These are phyloP conservation scores for Dufourea novaeangliae DNA, from an alignment of 1,140 invertebrate species.

Conservation along the genomic window DNA sequence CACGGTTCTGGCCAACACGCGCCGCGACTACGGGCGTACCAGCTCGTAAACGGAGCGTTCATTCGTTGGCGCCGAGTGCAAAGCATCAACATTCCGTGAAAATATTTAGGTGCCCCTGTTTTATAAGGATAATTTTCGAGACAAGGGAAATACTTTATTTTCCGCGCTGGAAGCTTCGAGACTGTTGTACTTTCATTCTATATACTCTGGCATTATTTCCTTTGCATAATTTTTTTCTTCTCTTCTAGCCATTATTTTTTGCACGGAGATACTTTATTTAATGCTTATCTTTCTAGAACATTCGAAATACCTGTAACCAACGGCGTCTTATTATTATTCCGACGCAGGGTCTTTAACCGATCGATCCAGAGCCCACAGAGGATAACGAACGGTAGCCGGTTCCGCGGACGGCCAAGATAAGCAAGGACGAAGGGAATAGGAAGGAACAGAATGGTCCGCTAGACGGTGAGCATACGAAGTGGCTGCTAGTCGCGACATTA, in stretches of 20 bases:
- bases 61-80: not conserved
- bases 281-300: too few relatives aligned
- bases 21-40: not conserved
- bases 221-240: too few relatives aligned
- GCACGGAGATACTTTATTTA: too few relatives aligned
- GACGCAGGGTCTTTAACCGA: not conserved
- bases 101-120: not conserved
- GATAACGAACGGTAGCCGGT: not conserved
- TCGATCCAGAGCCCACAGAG: not conserved
- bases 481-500: constrained; percentile 59
- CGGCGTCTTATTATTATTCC: not conserved
- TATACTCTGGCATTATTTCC: too few relatives aligned
- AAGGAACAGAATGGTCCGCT: constrained; percentile 17
- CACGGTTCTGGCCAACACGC: too few relatives aligned
- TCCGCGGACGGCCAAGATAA: not conserved
- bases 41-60: constrained; percentile 3
- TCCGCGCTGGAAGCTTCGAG: too few relatives aligned
- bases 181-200: too few relatives aligned
- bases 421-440: constrained; percentile 22
- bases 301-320: not conserved
- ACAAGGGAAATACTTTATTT: not conserved
- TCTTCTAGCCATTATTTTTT: too few relatives aligned
- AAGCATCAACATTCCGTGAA: not conserved
- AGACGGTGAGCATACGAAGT: constrained; percentile 62
- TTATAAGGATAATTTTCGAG: not conserved